phyloP scores from a whole-genome alignment of 2,797 vertebrate genomes.

The Pteropus rufus region DNA sequence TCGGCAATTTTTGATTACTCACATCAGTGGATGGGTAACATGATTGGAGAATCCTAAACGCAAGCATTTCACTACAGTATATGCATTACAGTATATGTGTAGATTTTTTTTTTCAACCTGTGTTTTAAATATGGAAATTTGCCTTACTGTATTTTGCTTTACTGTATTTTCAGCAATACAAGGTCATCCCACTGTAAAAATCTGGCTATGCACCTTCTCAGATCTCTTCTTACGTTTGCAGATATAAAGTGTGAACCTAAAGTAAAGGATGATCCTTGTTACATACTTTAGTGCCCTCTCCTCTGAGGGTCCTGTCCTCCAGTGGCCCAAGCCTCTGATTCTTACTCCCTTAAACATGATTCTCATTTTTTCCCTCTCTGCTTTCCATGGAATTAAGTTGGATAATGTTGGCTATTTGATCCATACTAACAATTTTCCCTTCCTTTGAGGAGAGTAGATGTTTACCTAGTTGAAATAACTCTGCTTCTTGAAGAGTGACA shows the following conservation, averaged over 20 bases:
- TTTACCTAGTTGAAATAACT: background rate
- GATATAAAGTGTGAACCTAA: background rate
- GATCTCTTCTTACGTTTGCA: background rate
- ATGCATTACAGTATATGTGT: too few species aligned
- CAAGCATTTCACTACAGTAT: background rate
- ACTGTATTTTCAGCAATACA: background rate
- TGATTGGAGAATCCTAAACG: background rate
- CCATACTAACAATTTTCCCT: background rate
- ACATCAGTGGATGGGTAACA: background rate
- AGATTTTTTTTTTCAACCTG: background rate
- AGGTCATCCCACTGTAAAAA: background rate
- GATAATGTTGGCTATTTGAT: background rate
- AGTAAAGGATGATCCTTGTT: background rate
- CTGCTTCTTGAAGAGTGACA: background rate
- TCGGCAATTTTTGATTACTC: background rate
- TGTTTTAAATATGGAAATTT: conserved; percentile 12
- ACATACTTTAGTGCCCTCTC: background rate
- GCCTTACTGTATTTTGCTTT: background rate
- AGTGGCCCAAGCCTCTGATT: background rate
- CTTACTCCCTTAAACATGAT: background rate
- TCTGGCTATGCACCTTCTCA: background rate
- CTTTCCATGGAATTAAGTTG: background rate
- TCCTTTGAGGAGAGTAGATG: background rate
- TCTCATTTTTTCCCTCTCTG: background rate
- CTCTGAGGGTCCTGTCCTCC: background rate